A percentile compares a stretch with the other conserved stretches of the same genome.
Evolutionary conservation across 2,797 vertebrate species (phyloP).

Genomic region (Vipera ursinii): DNA sequence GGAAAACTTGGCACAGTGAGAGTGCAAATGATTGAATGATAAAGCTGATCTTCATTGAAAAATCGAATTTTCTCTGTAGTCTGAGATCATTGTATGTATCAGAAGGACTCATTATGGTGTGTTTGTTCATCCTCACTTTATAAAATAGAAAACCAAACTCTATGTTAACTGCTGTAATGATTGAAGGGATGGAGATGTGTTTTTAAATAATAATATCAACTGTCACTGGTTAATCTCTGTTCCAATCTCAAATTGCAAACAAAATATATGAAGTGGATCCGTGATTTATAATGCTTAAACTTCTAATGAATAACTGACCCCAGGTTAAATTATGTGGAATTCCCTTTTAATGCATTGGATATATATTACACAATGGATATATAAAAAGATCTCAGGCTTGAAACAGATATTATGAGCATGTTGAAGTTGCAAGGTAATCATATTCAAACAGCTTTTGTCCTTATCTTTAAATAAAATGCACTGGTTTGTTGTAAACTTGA

Average conservation of each 20-base stretch:
- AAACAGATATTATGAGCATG: background rate
- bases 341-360: background rate
- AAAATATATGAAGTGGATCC: background rate
- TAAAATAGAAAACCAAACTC: background rate
- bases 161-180: background rate
- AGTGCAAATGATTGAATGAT: background rate
- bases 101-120: background rate
- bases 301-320: background rate
- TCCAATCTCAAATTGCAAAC: background rate
- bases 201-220: background rate
- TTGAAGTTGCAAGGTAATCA: background rate
- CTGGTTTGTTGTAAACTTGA: background rate
- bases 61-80: background rate
- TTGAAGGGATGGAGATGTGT: no score
- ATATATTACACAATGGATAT: background rate
- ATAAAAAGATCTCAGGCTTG: background rate
- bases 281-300: background rate
- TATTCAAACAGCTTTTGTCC: background rate
- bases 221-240: background rate
- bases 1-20: background rate
- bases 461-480: background rate
- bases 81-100: background rate
- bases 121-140: background rate
- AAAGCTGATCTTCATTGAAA: background rate
- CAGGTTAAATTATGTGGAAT: background rate